Base-by-base conservation (phyloP, 2,113 vertebrate species). In the Hyperopisus bebe region DNA sequence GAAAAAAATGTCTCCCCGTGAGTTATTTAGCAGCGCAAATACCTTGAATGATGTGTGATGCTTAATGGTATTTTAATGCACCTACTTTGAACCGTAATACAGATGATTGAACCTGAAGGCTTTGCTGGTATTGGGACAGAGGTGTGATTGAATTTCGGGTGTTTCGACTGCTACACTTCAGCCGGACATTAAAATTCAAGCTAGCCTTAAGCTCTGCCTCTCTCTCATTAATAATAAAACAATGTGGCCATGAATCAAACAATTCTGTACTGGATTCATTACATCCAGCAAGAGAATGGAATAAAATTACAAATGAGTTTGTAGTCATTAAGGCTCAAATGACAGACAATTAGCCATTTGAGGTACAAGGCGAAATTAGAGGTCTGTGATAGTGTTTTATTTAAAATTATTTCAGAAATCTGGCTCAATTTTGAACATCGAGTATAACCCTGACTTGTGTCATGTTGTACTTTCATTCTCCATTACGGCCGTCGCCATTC, bases 171-270 rank as follows among this genome's bases (percentile, higher is more conserved):
- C 44, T 50, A 42, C 90, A 86, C 47, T 89, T 89, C 80, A 90
- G 80, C 87, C 55, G 5, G 90, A 55, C 87, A 89, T 90, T 89
- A 90, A 90, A 88, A 90, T 90, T 74, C 88, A 89, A 86, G 58
- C 87, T 90, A 70, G 90, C 90, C 90, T 77, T 74, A 85, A 90
- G 90, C 88, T 89, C 19, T 89, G 31, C 80, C 88, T 90, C 50
- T 21, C 39, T 31, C 77, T 90, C 53, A 90, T 90, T 90, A 90
- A 90, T 88, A 66, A 80, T 85, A 82, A 86, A 90, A 86, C 90
- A 86, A 77, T 89, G 90, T 84, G 88, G 55, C 44, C 87, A 85
- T 66, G 82, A 90, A 74, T 82, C 82, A 86, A 77, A 80, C 24
- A 66, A 86, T 86, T 89, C 74, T 27, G 8, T 47, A 74, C 62